A percentile compares a stretch with the other conserved stretches of the same genome.
Conservation (phyloP, 2,797 vertebrate genomes). For the Apogon hyalosoma region DNA sequence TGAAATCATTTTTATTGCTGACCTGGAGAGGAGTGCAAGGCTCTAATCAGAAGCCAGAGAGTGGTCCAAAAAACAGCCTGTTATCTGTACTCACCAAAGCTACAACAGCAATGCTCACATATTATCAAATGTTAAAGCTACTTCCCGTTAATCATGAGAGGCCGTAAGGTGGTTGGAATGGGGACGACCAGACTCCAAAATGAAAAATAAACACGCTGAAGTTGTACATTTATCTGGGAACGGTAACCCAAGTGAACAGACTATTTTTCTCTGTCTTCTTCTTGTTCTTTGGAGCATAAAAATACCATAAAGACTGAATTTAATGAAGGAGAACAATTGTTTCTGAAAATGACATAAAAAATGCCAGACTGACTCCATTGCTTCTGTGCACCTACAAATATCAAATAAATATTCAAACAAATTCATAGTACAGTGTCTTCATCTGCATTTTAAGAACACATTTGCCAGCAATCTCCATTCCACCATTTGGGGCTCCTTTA, state of each 20-base stretch:
- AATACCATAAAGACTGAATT: neutral
- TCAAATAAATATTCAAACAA: neutral
- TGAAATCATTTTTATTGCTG: constrained; percentile 5
- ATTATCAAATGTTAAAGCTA: constrained; percentile 17
- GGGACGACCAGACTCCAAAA: neutral
- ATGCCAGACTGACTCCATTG: constrained; percentile 11
- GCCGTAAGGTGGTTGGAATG: neutral
- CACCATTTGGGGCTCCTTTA: too few relatives aligned
- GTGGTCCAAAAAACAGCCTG: constrained; percentile 22
- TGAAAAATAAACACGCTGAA: constrained; percentile 13
- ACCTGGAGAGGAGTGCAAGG: constrained; percentile 6
- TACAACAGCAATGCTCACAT: constrained; percentile 4
- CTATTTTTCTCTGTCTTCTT: constrained; percentile 21
- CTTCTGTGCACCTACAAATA: neutral
- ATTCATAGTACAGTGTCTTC: neutral
- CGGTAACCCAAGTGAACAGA: neutral
- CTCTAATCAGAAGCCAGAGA: constrained; percentile 33
- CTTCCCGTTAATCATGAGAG: constrained; percentile 5
- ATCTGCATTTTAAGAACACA: neutral
- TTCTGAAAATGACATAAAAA: neutral
- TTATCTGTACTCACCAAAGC: constrained; percentile 4
- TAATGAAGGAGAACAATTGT: neutral
- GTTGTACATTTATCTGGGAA: constrained; percentile 26
- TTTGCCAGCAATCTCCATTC: neutral
- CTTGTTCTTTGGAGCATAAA: constrained; percentile 11